phyloP scores from a whole-genome alignment of 2,888 invertebrate genomes.

The Aporophyla lueneburgensis region DNA sequence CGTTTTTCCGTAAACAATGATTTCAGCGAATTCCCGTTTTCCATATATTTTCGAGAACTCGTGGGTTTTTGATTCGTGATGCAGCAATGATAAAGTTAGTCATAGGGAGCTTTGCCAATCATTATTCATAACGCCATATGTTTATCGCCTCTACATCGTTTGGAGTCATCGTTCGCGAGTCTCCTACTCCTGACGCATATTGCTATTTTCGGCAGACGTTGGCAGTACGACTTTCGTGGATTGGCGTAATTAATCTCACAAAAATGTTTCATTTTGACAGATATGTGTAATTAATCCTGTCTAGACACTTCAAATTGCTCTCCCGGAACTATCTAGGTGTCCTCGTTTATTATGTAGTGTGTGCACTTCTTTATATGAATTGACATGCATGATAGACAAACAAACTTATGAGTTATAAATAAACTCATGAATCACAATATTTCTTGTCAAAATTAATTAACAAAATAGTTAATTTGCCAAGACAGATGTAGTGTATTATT shows the following conservation, averaged over 20 bases:
- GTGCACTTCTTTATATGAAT: conserved; percentile 46
- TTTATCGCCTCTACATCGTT: conserved; percentile 80
- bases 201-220: conserved; percentile 80
- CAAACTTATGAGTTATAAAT: conserved; percentile 54
- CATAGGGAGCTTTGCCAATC: conserved; percentile 83
- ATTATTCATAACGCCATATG: conserved; percentile 82
- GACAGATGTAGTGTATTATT: conserved; percentile 82
- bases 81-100: conserved; percentile 73
- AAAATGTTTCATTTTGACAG: conserved; percentile 68
- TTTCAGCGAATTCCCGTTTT: conserved; percentile 63
- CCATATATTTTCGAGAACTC: conserved; percentile 68
- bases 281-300: conserved; percentile 63
- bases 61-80: conserved; percentile 70
- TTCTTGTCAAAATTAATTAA: conserved; percentile 79
- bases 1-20: conserved; percentile 69
- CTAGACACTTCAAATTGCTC: conserved; percentile 40
- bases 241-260: conserved; percentile 69
- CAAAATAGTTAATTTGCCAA: conserved; percentile 82
- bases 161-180: conserved; percentile 82
- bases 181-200: conserved; percentile 82
- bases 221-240: conserved; percentile 69
- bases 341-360: conserved; percentile 17
- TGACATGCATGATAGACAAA: conserved; percentile 49
- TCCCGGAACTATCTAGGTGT: conserved; percentile 32
- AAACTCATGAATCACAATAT: conserved; percentile 56